Base-by-base conservation (phyloP, 2,797 vertebrate species). In the Thalassophryne amazonica region DNA sequence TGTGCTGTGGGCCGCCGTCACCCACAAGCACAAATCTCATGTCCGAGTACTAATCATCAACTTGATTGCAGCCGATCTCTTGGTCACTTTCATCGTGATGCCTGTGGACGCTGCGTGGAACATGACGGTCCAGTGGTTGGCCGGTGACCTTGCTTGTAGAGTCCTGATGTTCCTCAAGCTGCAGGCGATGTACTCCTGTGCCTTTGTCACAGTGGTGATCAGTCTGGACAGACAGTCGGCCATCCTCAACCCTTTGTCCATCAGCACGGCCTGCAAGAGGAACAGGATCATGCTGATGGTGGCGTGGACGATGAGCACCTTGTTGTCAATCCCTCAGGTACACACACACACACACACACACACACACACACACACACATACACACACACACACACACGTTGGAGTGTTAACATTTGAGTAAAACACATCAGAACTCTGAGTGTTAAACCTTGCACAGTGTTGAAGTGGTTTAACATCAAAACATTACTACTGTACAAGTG, bases 161-260 rank as follows among this genome's bases (percentile, higher is more conserved):
- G 75, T 92, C 18, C 83, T 94, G 27, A 93, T 93, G 91, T 94
- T 93, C 81, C 88, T 94, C 21, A 94, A 94, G 69, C 88, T 93
- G 10, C 85, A 91, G 71, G 92, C 93, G 62, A 93, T 92, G 92
- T 92, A 94, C 13, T 93, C 93, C 7, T 89, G 92, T 0, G 92
- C 93, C 27, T 95, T 95, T 2, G 80, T 95, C 63, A 92, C 93
- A 0, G 91, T 94, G 17, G 90, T 93, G 69, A 93, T 93, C 65
- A 94, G 93, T 69, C 78, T 95, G 56, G 91, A 96, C 85, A 80
- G 91, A 18, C 93, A 94, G 54, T 89, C 86, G 0, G 93, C 93
- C 14, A 87, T 94, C 63, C 78, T 94, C 51, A 85, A 71, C 64
- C 91, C 89, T 0, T 80, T 93, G 71, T 86, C 88, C 32, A 86